Conservation (phyloP, 92 coral and sea anemone genomes). For the Parazoanthus darwini region DNA sequence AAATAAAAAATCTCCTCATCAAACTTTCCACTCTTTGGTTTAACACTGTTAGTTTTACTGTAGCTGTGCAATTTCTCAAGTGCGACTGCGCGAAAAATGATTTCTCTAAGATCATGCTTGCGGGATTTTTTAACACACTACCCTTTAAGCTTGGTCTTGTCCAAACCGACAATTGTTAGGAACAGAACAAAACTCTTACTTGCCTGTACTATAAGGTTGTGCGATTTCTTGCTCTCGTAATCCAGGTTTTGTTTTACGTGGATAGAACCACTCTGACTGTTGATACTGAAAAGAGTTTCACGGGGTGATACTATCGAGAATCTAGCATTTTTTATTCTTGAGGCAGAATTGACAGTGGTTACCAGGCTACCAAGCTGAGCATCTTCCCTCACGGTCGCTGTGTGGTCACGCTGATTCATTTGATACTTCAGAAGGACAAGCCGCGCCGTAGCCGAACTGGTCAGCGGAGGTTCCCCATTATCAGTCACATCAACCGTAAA, state of each 20-base stretch:
- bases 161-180: no score
- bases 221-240: slow-evolving; percentile 63
- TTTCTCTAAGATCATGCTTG: no score
- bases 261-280: slow-evolving; percentile 61
- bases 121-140: no score
- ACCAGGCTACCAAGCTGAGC: slow-evolving; percentile 51
- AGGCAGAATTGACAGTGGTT: slow-evolving; percentile 52
- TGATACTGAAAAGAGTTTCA: slow-evolving; percentile 63
- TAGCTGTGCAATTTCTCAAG: no score
- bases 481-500: slow-evolving; percentile 77
- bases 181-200: background rate
- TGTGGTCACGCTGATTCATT: slow-evolving; percentile 51
- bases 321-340: slow-evolving; percentile 51
- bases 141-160: no score
- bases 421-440: slow-evolving; percentile 84
- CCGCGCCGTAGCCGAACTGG: slow-evolving; percentile 58
- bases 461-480: slow-evolving; percentile 68
- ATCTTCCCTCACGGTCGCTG: slow-evolving; percentile 62
- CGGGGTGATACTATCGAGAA: slow-evolving; percentile 77
- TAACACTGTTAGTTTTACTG: no score
- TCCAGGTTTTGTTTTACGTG: slow-evolving; percentile 61
- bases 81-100: no score
- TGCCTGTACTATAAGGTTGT: slow-evolving; percentile 64
- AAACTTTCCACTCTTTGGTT: no score
- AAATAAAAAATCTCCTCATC: no score